Base-by-base conservation (phyloP, 2,888 invertebrate species). In the Melieria crassipennis region DNA sequence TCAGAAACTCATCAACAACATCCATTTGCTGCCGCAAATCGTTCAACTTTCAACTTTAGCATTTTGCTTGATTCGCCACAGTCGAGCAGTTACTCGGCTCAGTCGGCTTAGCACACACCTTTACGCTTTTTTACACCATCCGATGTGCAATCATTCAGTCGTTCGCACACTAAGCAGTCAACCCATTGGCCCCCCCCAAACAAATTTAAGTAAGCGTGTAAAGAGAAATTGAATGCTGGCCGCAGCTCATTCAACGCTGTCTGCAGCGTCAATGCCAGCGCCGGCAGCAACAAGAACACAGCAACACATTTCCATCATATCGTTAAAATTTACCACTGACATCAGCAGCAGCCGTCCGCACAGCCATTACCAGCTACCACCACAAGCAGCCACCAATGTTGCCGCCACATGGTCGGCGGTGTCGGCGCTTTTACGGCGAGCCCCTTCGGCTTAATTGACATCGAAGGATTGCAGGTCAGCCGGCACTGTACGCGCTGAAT, bases 361-460 rank as follows among this genome's bases (percentile, higher is more conserved):
- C 16, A n/a, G 55, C 16, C 16, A 13, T 13, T 55, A n/a, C 16
- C 16, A 55, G n/a, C 55, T n/a, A 55, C n/a, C n/a, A 55, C 13
- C 16, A 16, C 55, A 55, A 30, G 30, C 30, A 30, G 30, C 30
- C 30, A 30, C 30, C 30, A 30, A 30, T 30, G 30, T 30, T 30
- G 30, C 30, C 30, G 30, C 30, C 30, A 30, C 30, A 30, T 30
- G 30, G 30, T 30, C 30, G 30, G 30, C 30, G 30, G 46, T 60
- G 52, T 52, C 7, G n/a, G 13, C 42, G 62, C 30, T 13, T 55
- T 52, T 5, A 30, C 11, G 45, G 11, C 42, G 45, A 63, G 61
- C 50, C 64, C 64, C 69, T 69, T 71, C 43, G 63, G 61, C 63
- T 66, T 73, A 73, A 73, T 71, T 73, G 73, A 60, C 69, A 61